Evolutionary conservation across 2,888 invertebrate genomes (phyloP), one percentile per base, ranked within the genome.

Genomic region (Acronicta alni): DNA sequence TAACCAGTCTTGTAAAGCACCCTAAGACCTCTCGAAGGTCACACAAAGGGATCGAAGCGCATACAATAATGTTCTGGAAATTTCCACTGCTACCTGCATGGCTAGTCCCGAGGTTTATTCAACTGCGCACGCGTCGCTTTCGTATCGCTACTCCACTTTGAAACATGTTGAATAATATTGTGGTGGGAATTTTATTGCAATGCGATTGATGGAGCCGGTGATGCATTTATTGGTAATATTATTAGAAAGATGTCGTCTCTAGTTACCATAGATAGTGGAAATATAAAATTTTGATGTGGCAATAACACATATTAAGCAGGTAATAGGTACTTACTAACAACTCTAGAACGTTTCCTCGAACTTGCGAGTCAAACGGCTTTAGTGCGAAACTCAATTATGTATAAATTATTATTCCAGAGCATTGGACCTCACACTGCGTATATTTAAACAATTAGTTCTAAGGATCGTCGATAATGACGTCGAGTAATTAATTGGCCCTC

Each of bases 71-170:
- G 30, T 63, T 73, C 76, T 74, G 54, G 76, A 75, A 74, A 41
- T 41, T 65, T 75, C 73, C 45, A 72, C 26, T n/a, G 46, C 67
- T 68, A 68, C 72, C 72, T 71, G 72, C 59, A 26, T 43, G 35
- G 17, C 17, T 12, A 15, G 23, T 23, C 17, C 23, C 39, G 14
- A 16, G 41, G 67, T 71, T 58, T 38, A 59, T 55, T 65, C 67
- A 43, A 59, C 59, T 32, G 57, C 62, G 62, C 20, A 10, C 14
- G 55, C 66, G 45, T 2, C 23, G 39, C 14, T 16, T 41, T 18
- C 23, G 46, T 39, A 42, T 35, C 38, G 42, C 47, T 51, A 37
- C 51, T 45, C 47, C 41, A 51, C 53, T 58, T 54, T 67, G 39
- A 54, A 59, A 51, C 46, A 32, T 57, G 51, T 42, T 53, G 35